phyloP scores from a whole-genome alignment of 2,797 vertebrate species.

The Meriones psammophilus region DNA sequence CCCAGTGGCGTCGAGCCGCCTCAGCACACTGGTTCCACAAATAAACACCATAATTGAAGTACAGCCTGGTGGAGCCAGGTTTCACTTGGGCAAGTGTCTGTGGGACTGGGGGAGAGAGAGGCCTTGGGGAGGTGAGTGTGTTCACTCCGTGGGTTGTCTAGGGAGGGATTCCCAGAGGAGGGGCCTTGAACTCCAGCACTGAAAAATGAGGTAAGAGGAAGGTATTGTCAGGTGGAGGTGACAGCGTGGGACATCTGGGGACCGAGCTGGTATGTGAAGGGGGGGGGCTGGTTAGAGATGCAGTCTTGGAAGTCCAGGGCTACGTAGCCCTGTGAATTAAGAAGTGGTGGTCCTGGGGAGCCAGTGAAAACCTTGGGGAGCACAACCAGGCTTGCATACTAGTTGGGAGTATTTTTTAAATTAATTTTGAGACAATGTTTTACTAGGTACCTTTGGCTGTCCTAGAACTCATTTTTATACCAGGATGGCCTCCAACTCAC shows the following conservation, averaged over 20 bases:
- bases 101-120: not conserved
- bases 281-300: not conserved
- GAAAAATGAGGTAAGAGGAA: too few relatives aligned
- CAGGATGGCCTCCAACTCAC: not conserved
- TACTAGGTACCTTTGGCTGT: not conserved
- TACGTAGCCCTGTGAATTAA: not conserved
- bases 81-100: not conserved
- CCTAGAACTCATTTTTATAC: not conserved
- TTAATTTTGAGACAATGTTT: not conserved
- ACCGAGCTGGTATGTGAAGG: not conserved
- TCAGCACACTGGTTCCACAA: conserved; percentile 37
- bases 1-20: not conserved
- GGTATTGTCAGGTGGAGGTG: not conserved
- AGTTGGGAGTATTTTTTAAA: conserved; percentile 1
- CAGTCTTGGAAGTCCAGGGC: not conserved
- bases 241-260: not conserved
- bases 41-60: conserved; percentile 66
- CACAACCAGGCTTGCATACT: not conserved
- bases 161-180: not conserved
- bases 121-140: not conserved
- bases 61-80: not conserved
- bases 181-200: not conserved
- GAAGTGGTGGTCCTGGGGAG: not conserved
- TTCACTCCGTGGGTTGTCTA: not conserved
- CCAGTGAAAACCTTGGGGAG: not conserved